Evolutionary conservation across 2,797 vertebrate species (phyloP), one percentile per base, ranked within the genome.

Genomic region (Gobio occitaniae): DNA sequence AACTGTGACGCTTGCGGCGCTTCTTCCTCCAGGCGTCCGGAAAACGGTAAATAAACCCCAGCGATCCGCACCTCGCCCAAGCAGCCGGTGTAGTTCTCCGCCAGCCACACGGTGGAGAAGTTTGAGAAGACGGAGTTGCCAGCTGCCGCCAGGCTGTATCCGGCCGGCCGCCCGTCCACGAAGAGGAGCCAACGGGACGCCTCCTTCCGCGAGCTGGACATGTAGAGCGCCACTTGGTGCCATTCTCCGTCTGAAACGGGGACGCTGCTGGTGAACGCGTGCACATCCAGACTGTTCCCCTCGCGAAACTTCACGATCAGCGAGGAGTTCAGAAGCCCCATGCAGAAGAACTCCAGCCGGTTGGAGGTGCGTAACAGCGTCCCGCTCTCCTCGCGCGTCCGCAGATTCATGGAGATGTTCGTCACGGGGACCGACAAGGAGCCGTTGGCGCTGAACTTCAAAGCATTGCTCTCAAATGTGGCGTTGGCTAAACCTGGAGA

Each of bases 1-100:
- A 99, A 99, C 69, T 89, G 89, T 41, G 92, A 95, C 41, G 89
- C 88, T 2, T 94, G 95, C 0, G 94, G 94, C 21, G 93, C 79
- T 0, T 86, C 54, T 44, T 56, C 76, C 56, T 70, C 44, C 16
- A 71, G 70, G 0, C 85, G 89, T 6, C 89, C 91, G 0, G 92
- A 75, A 59, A 98, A 94, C 0, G 97, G 97, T 86, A 99, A 93
- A 85, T 97, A 94, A 63, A 99, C 92, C 0, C 96, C 97, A 0
- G 97, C 97, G 0, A 99, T 92, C 56, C 94, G 93, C 86, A 97
- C 95, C 17, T 93, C 95, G 2, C 97, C 96, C 16, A 99, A 91
- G 92, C 98, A 99, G 86, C 98, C 98, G 0, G 95, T 96, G 94
- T 96, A 99, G 41, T 97, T 97, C 78, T 97, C 95, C 0, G 96